Base-by-base conservation (phyloP, 2,888 invertebrate species). In the Ennomos fuscantarius region DNA sequence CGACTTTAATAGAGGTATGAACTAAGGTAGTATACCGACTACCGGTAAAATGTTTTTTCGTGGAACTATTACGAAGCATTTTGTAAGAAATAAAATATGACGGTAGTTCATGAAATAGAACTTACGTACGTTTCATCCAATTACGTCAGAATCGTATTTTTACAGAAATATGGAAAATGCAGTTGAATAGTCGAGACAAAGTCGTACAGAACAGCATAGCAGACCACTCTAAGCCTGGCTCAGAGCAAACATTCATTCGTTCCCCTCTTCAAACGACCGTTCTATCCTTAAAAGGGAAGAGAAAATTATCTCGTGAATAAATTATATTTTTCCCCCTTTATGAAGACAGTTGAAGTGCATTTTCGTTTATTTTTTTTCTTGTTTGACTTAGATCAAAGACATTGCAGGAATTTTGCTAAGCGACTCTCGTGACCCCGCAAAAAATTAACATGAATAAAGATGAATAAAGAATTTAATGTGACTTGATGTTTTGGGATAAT, bases 281-380 rank as follows among this genome's bases (percentile, higher is more conserved):
- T 15, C 84, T 84, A 78, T 81, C 81, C 81, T 84, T 62, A 81
- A 84, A 86, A 87, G 86, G 86, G 84, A 59, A 84, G 84, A 90
- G 91, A 88, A 90, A 91, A 92, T 91, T 92, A 91, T 92, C 90
- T 89, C 86, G 82, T 92, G 91, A 92, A 92, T 92, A 92, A 92
- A 91, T 92, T 90, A 92, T 90, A 89, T 89, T 89, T 86, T 83
- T 82, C 84, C 80, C 88, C 88, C 84, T 87, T 89, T 88, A 91
- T 90, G 86, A 91, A 91, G 91, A 90, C 89, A 84, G 84, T 79
- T 87, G 83, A 85, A 91, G 89, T 92, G 90, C 91, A 89, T 91
- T 92, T 90, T 86, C 83, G 84, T 84, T 82, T 86, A 81, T 82
- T 86, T 89, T 88, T 85, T 82, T 83, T 79, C 79, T 82, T 82